Evolutionary conservation across 2,113 vertebrate species (phyloP), one percentile per base, ranked within the genome.

Genomic region (Saguinus imperator): DNA sequence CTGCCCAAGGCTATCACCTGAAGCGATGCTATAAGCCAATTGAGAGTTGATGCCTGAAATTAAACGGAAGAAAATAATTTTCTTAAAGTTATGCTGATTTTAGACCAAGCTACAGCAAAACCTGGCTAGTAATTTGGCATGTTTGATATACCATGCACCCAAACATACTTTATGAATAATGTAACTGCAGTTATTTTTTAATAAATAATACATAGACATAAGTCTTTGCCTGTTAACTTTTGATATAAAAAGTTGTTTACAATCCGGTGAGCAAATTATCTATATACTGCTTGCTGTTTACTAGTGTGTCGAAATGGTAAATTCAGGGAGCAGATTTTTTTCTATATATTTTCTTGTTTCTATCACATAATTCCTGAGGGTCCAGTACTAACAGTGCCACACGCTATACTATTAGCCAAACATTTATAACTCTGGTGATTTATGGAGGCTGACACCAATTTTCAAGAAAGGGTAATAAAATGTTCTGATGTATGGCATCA

Each of bases 1-100:
- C 96, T 99, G 99, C 18, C 98, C 98, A 0, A 98, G 97, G 3
- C 99, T 99, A 96, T 99, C 99, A 3, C 99, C 99, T 0, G 99
- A 99, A 0, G 99, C 96, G 1, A 99, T 99, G 96, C 97, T 99
- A 97, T 99, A 99, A 25, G 98, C 96, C 72, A 99, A 97, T 50
- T 99, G 98, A 0, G 99, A 99, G 73, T 99, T 99, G 76, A 97
- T 98, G 25, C 99, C 99, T 99, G 98, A 16, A 98, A 97, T 64
- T 94, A 1, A 97, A 81, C 29, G 18, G 57, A 16, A 75, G 66
- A 94, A 9, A 61, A 9, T 81, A 32, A 35, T 14, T 57, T 25
- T 70, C n/a, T 72, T 20, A 52, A 52, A 21, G 6, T 35, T 27
- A 43, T 70, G 57, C 21, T 17, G 43, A 45, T 32, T 23, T 48